Conservation (phyloP, 2,113 vertebrate genomes). For the Mustela lutreola region DNA sequence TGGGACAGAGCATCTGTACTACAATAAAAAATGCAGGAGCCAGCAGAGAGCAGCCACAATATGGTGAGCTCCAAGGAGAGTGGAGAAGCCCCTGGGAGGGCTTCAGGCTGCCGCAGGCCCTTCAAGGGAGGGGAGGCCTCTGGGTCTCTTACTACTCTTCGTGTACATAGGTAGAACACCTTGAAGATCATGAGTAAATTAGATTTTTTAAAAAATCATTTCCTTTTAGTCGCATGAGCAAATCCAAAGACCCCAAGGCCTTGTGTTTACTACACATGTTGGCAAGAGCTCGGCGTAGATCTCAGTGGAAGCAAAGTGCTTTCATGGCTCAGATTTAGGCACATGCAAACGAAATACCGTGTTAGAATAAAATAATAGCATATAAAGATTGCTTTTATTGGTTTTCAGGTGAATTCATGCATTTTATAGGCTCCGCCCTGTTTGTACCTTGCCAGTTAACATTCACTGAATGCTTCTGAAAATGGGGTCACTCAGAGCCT, state of each 20-base stretch:
- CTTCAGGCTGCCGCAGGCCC: background rate
- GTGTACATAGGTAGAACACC: background rate
- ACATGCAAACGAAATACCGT: background rate
- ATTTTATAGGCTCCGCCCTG: background rate
- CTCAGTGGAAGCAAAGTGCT: background rate
- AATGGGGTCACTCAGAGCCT: background rate
- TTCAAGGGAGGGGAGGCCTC: too few species aligned
- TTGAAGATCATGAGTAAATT: background rate
- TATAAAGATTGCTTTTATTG: background rate
- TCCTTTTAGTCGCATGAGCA: background rate
- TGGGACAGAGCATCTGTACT: background rate
- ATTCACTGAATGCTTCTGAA: background rate
- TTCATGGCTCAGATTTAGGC: background rate
- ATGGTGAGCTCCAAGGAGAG: background rate
- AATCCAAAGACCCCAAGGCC: background rate
- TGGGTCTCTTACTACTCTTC: background rate
- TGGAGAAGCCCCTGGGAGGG: background rate
- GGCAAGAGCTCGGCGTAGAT: rapidly evolving
- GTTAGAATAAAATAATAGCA: background rate
- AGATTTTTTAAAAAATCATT: background rate
- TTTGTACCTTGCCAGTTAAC: background rate
- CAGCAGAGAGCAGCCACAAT: background rate
- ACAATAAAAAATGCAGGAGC: rapidly evolving
- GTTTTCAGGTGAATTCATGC: background rate
- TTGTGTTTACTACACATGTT: background rate